Conservation (phyloP, 2,797 vertebrate genomes). For the Dryobates pubescens region DNA sequence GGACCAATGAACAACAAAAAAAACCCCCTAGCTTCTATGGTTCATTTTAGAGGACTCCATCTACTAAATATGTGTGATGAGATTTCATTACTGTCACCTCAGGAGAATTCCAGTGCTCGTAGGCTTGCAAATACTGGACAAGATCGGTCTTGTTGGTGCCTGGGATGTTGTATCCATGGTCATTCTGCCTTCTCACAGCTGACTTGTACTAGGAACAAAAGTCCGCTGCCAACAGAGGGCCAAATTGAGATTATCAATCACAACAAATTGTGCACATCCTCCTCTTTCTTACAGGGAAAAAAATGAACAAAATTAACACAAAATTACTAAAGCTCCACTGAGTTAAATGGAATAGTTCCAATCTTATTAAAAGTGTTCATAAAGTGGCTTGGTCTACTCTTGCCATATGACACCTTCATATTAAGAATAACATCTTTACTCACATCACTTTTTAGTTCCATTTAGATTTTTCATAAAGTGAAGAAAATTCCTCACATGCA, state of each 20-base stretch:
- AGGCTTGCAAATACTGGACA: fast-evolving
- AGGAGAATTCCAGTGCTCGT: fast-evolving
- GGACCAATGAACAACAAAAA: neutral
- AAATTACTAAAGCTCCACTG: neutral
- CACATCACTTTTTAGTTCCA: neutral
- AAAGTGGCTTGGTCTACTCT: neutral
- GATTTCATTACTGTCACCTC: neutral
- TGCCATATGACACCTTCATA: neutral
- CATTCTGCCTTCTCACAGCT: neutral
- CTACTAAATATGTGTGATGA: neutral
- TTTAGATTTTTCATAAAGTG: neutral
- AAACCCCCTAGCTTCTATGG: neutral
- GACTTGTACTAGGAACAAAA: neutral
- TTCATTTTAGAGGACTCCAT: neutral
- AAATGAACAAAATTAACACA: neutral
- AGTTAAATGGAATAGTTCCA: neutral
- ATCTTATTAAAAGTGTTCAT: constrained; percentile 6
- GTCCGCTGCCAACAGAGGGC: neutral
- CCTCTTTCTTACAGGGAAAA: neutral
- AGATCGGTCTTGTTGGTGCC: neutral
- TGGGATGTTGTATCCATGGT: fast-evolving
- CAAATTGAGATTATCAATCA: neutral
- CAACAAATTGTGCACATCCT: neutral
- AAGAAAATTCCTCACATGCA: neutral
- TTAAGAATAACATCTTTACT: neutral